phyloP scores from a whole-genome alignment of 2,113 vertebrate species.

The Eubucco bourcierii region DNA sequence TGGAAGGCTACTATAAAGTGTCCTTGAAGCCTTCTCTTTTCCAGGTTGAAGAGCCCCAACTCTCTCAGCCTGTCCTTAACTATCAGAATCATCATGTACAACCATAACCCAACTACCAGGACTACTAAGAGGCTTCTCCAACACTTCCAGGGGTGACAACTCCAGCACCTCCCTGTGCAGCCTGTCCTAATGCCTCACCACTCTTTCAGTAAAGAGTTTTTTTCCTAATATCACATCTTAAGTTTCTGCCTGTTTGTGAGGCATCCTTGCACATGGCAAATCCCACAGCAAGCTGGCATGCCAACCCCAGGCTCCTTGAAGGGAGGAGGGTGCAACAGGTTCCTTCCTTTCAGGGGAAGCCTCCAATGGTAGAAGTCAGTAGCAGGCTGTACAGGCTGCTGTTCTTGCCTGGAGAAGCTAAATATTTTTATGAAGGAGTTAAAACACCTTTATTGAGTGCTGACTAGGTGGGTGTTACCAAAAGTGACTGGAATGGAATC shows the following conservation, averaged over 20 bases:
- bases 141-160: too few species aligned
- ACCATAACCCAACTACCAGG: too few species aligned
- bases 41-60: too few species aligned
- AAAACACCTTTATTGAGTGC: neutral
- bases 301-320: neutral
- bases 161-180: too few species aligned
- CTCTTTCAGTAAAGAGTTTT: too few species aligned
- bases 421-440: neutral
- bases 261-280: neutral
- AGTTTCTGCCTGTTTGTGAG: neutral
- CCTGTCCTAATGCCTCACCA: too few species aligned
- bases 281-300: accelerated
- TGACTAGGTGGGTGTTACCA: neutral
- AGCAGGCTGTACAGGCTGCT: neutral
- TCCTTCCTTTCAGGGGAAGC: neutral
- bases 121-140: too few species aligned
- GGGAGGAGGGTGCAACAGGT: neutral
- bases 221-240: too few species aligned
- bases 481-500: neutral
- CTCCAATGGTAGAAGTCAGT: accelerated
- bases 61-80: too few species aligned
- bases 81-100: too few species aligned
- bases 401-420: neutral
- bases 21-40: too few species aligned
- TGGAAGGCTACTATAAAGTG: too few species aligned